Evolutionary conservation across 1,140 invertebrate species (phyloP).

Genomic region (Drosophila subobscura): DNA sequence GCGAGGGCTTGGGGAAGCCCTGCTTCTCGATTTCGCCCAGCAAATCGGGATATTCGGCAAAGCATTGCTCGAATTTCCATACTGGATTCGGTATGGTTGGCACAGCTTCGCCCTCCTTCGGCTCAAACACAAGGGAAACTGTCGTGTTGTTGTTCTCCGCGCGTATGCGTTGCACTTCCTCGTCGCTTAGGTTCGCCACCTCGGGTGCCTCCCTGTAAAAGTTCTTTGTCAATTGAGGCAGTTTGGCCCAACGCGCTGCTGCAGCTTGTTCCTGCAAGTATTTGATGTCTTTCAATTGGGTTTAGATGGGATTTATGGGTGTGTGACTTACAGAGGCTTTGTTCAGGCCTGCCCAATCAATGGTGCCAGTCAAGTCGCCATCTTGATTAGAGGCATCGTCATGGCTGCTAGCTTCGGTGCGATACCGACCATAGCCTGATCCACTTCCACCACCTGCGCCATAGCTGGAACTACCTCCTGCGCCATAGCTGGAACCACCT

Average conservation of each 20-base stretch:
- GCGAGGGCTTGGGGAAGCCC: slow-evolving; percentile 92
- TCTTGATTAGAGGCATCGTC: slow-evolving; percentile 18
- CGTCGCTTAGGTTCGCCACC: slow-evolving; percentile 87
- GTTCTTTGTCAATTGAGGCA: slow-evolving; percentile 89
- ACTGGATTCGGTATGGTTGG: slow-evolving; percentile 92
- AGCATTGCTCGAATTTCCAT: slow-evolving; percentile 92
- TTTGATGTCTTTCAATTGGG: neutral
- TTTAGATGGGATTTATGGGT: neutral
- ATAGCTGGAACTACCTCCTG: neutral
- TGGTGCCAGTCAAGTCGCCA: slow-evolving; percentile 51
- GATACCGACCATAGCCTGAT: slow-evolving; percentile 2
- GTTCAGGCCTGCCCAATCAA: slow-evolving; percentile 69
- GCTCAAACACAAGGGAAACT: slow-evolving; percentile 85
- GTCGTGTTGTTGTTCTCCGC: slow-evolving; percentile 89
- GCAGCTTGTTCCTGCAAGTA: slow-evolving; percentile 84
- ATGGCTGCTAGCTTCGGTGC: slow-evolving; percentile 6
- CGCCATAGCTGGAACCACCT: neutral
- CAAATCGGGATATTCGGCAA: slow-evolving; percentile 92
- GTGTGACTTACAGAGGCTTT: slow-evolving; percentile 51
- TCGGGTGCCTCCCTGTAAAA: slow-evolving; percentile 92
- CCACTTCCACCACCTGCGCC: slow-evolving; percentile 8
- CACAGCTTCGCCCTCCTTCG: slow-evolving; percentile 74
- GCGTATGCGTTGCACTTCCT: slow-evolving; percentile 87
- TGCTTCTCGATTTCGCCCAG: slow-evolving; percentile 90
- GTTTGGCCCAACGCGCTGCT: slow-evolving; percentile 86